Conservation (phyloP, 2,888 invertebrate genomes). For the Hipparchia sbordonii region DNA sequence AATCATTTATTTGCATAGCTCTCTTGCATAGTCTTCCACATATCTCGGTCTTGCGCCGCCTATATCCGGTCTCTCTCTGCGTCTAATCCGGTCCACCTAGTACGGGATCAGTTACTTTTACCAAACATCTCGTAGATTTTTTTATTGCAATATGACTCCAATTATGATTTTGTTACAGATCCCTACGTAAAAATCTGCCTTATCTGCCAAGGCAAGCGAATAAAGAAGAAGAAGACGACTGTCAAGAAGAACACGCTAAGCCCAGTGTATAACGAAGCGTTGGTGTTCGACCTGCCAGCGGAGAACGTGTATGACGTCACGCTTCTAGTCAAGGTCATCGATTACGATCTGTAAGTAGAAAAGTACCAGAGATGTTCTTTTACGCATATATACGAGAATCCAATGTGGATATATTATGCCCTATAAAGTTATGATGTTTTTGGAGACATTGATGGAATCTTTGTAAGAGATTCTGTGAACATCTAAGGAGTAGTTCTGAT, state of each 20-base stretch:
- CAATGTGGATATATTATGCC: neutral
- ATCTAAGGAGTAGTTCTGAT: no score
- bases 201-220: constrained; percentile 92
- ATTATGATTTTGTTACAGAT: constrained; percentile 79
- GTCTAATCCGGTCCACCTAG: no score
- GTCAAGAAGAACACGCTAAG: constrained; percentile 93
- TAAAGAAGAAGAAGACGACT: constrained; percentile 96
- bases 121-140: no score
- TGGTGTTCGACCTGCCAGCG: constrained; percentile 95
- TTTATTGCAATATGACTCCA: no score
- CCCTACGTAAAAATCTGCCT: constrained; percentile 97
- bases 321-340: constrained; percentile 92
- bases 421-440: no score
- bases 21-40: no score
- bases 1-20: no score
- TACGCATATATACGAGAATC: neutral
- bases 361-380: neutral
- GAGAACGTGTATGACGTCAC: constrained; percentile 92
- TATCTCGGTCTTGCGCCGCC: no score
- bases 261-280: constrained; percentile 96
- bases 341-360: constrained; percentile 90
- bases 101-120: no score
- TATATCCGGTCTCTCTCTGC: no score
- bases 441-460: no score
- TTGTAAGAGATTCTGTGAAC: no score